Evolutionary conservation across 2,888 invertebrate genomes (phyloP).

Genomic region (Meteorus colon): DNA sequence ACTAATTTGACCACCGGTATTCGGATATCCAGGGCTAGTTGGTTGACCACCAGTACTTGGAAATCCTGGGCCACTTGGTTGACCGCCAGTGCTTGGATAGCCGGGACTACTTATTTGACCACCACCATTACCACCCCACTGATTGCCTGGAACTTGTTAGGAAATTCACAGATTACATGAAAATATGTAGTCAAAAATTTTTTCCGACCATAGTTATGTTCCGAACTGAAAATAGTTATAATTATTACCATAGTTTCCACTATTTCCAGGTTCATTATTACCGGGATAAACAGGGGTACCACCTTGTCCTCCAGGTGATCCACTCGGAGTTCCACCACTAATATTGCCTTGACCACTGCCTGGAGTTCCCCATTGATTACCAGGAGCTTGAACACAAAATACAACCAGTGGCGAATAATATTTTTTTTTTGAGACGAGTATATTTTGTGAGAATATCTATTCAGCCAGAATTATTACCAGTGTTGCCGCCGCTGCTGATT

Average conservation of each 20-base stretch:
- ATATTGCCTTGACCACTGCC: not conserved
- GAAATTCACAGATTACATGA: no score
- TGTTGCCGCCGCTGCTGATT: no score
- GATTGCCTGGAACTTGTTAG: not conserved
- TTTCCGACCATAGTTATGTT: no score
- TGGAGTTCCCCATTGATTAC: not conserved
- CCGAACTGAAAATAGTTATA: no score
- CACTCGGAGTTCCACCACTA: not conserved
- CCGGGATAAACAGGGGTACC: not conserved
- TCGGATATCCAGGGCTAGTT: no score
- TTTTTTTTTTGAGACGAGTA: no score
- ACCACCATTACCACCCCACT: not conserved
- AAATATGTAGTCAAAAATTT: no score
- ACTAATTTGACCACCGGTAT: slow-evolving; percentile 15
- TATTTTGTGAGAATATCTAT: no score
- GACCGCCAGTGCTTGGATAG: not conserved
- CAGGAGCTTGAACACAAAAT: no score
- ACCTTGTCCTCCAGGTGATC: not conserved
- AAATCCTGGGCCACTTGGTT: not conserved
- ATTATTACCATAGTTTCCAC: no score
- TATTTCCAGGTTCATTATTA: not conserved
- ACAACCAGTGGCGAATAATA: no score
- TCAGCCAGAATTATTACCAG: no score
- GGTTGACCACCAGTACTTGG: not conserved
- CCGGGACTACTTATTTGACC: not conserved